Evolutionary conservation across 2,888 invertebrate species (phyloP), one percentile per base, ranked within the genome.

Genomic region (Papilio protenor): DNA sequence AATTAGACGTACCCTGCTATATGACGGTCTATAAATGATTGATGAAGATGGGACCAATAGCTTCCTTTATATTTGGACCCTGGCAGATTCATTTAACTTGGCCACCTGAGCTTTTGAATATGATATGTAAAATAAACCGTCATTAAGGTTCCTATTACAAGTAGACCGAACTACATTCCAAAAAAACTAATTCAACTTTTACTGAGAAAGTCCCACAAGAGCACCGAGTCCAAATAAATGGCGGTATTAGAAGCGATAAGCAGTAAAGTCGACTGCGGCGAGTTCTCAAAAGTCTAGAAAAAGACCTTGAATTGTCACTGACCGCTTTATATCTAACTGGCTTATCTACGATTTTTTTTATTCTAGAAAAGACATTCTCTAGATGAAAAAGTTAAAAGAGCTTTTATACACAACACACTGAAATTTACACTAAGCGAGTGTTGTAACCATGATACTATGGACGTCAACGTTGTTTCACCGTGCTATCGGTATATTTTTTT

Each of bases 11-110:
- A 27, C 74, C 74, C 64, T 74, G 16, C 27, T 27, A 61, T 75
- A 18, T 75, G 66, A n/a, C 66, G 82, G 81, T 85, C 81, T 79
- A 66, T 66, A 66, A 40, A 66, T 66, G 66, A 66, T 66, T 40
- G 66, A 66, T 66, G 66, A 66, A n/a, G 66, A 40, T 66, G 10
- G 66, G 66, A 14, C 40, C 40, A 59, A 59, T 4, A 40, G 18
- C 66, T 66, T 66, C 66, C 40, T 40, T 40, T 40, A 40, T 40
- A 40, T 40, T 40, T 40, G 40, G 40, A 40, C 40, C 40, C 40
- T 40, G 8, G 40, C 40, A 40, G 40, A 40, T 40, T 40, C 40
- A 40, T 40, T 40, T 40, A 5, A 40, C 40, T 40, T 40, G 40
- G 40, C 40, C 40, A 40, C 40, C 40, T 40, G 40, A 40, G 40